phyloP scores from a whole-genome alignment of 2,888 invertebrate species.

The Nephrocerus scutellatus region DNA sequence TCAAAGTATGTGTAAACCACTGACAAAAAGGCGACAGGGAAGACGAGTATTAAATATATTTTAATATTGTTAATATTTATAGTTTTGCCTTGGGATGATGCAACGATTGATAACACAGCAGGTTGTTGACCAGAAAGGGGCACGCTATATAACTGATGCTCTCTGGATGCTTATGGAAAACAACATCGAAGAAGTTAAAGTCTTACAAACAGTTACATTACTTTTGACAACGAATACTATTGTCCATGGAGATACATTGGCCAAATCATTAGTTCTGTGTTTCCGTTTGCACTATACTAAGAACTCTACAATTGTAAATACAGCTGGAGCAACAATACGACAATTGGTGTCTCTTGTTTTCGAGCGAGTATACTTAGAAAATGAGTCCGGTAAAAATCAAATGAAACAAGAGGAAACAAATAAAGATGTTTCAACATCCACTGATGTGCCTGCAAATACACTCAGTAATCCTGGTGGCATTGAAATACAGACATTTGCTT shows the following conservation, averaged over 20 bases:
- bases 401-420: slow-evolving; percentile 22
- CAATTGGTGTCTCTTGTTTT: slow-evolving; percentile 90
- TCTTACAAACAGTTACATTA: slow-evolving; percentile 90
- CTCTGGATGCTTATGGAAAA: slow-evolving; percentile 90
- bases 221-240: slow-evolving; percentile 91
- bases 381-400: slow-evolving; percentile 31
- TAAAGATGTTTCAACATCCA: slow-evolving; percentile 21
- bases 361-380: slow-evolving; percentile 60
- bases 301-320: slow-evolving; percentile 91
- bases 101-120: slow-evolving; percentile 89
- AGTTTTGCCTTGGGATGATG: slow-evolving; percentile 89
- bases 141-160: slow-evolving; percentile 86
- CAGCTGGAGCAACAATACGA: slow-evolving; percentile 94
- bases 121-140: slow-evolving; percentile 84
- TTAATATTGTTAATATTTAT: slow-evolving; percentile 26
- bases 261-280: slow-evolving; percentile 87
- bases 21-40: not conserved
- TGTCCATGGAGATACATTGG: slow-evolving; percentile 89
- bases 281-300: slow-evolving; percentile 94
- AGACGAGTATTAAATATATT: not conserved
- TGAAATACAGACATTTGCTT: slow-evolving; percentile 79
- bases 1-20: slow-evolving; percentile 58
- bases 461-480: slow-evolving; percentile 24
- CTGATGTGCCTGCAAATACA: slow-evolving; percentile 21
- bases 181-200: slow-evolving; percentile 91